phyloP scores from a whole-genome alignment of 2,888 invertebrate genomes.

The Agrilus cyanescens region DNA sequence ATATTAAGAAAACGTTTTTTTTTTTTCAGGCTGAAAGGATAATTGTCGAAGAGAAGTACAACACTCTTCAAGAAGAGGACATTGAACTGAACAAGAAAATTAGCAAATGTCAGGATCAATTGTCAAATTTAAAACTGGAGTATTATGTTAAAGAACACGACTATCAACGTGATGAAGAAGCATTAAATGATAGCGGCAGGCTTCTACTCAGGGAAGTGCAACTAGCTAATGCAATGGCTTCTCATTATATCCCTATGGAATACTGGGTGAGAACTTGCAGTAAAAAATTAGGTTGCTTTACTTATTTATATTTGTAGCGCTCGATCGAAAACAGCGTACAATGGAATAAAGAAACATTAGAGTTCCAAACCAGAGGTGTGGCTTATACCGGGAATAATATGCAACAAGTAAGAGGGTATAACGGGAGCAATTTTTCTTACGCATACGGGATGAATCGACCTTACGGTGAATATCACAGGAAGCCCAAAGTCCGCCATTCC shows the following conservation, averaged over 20 bases:
- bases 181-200: slow-evolving; percentile 83
- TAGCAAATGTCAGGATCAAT: slow-evolving; percentile 74
- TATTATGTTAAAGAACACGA: slow-evolving; percentile 81
- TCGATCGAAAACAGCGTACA: slow-evolving; percentile 84
- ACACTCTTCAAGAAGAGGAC: slow-evolving; percentile 89
- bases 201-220: slow-evolving; percentile 83
- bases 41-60: slow-evolving; percentile 91
- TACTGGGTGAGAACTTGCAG: slow-evolving; percentile 56
- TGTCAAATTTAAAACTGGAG: slow-evolving; percentile 78
- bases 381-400: slow-evolving; percentile 99
- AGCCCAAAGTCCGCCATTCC: too few relatives aligned
- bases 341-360: slow-evolving; percentile 98
- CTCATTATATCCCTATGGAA: slow-evolving; percentile 86
- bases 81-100: slow-evolving; percentile 86
- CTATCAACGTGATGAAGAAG: slow-evolving; percentile 95
- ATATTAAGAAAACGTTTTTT: background rate
- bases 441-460: too few relatives aligned
- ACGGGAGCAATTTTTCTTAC: too few relatives aligned
- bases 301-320: slow-evolving; percentile 40
- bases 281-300: background rate
- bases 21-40: slow-evolving; percentile 64
- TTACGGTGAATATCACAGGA: too few relatives aligned
- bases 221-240: slow-evolving; percentile 80
- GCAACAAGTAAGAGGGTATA: slow-evolving; percentile 26
- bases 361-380: slow-evolving; percentile 96